phyloP scores from a whole-genome alignment of 2,797 vertebrate genomes.

The Coccyzus lansbergi region DNA sequence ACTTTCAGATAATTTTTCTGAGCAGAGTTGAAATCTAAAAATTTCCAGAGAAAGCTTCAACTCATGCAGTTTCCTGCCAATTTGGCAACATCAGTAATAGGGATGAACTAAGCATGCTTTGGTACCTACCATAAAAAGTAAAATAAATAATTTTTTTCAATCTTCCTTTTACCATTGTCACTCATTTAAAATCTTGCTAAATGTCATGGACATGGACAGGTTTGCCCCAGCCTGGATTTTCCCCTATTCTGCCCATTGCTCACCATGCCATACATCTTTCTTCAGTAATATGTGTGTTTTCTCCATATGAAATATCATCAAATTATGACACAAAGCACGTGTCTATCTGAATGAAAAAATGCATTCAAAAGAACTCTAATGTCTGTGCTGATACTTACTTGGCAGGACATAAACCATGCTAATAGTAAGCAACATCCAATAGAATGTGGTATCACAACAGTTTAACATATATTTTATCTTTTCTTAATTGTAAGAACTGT shows the following conservation, averaged over 20 bases:
- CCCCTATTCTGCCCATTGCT: background rate
- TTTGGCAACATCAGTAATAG: background rate
- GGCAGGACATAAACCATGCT: background rate
- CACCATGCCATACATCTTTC: background rate
- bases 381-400: background rate
- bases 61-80: background rate
- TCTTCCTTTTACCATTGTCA: background rate
- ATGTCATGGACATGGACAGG: background rate
- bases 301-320: background rate
- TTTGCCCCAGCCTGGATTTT: background rate
- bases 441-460: background rate
- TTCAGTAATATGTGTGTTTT: background rate
- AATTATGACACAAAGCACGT: background rate
- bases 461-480: background rate
- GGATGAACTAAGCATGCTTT: background rate
- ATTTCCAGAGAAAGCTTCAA: background rate
- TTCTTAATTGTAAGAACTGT: constrained; percentile 24
- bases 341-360: background rate
- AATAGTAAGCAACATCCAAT: background rate
- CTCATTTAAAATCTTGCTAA: background rate
- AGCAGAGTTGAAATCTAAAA: constrained; percentile 1
- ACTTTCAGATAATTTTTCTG: constrained; percentile 23
- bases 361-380: background rate
- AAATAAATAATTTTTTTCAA: background rate
- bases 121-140: background rate